Percentiles rank a stretch among this genome's conserved stretches.
These are phyloP conservation scores for Cataglyphis altisquamis DNA, from an alignment of 2,888 invertebrate genomes.

Conservation along the genomic window DNA sequence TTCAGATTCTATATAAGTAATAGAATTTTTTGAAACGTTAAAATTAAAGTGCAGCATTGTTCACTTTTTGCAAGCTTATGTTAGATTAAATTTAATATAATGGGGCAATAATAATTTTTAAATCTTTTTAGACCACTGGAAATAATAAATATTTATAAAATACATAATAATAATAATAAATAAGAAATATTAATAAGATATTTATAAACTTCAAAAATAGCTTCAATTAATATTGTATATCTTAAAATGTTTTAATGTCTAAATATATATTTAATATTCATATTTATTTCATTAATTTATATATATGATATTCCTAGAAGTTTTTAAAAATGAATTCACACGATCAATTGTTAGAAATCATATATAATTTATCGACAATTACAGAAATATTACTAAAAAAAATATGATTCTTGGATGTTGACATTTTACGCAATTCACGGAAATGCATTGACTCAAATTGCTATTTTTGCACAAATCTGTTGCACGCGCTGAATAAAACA, in stretches of 20 bases:
- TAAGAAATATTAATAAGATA: background rate
- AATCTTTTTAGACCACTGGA: background rate
- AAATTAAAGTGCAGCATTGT: background rate
- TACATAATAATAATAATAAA: too few species aligned
- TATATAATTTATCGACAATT: background rate
- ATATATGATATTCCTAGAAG: background rate
- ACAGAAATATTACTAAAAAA: background rate
- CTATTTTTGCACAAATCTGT: constrained; percentile 46
- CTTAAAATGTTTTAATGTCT: background rate
- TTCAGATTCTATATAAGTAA: background rate
- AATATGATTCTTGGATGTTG: constrained; percentile 7
- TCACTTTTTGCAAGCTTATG: background rate
- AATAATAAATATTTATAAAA: background rate
- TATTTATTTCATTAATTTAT: background rate
- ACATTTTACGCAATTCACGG: constrained; percentile 37
- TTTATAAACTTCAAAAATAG: constrained; percentile 3
- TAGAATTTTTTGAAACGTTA: background rate
- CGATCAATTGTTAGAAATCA: background rate
- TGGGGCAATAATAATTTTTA: background rate
- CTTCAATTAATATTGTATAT: background rate
- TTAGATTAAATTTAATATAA: background rate
- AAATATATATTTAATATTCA: background rate
- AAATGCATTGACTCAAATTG: constrained; percentile 38
- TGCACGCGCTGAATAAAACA: constrained; percentile 34
- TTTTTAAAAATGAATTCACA: background rate